Base-by-base conservation (phyloP, 2,888 invertebrate species). In the Rhamphomyia laevipes region DNA sequence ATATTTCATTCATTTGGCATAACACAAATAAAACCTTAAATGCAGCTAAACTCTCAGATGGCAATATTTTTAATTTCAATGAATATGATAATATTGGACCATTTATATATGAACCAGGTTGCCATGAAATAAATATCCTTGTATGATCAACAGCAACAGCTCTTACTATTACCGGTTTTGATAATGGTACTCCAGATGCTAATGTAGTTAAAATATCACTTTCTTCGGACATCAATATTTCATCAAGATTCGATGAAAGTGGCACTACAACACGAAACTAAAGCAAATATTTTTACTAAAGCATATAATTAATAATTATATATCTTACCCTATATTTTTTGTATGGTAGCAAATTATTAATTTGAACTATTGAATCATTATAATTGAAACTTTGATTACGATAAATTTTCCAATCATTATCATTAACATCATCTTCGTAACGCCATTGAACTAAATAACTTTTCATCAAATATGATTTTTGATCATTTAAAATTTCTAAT, bases 221-320 rank as follows among this genome's bases (percentile, higher is more conserved):
- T 13, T 85, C 79, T 10, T 81, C 78, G 0, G 88, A 86, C 55
- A 84, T 80, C 0, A 86, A 77, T 7, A 82, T 80, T 50, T 82
- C 79, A 2, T 78, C 77, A 53, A 77, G 76, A 52, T 80, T 78
- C 11, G 80, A 77, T 4, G 86, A 82, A 46, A 92, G 73, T 45
- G 87, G 77, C 58, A 90, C 76, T 41, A 88, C 87, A 50, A 93
- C 83, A 49, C 92, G 85, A 73, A 94, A 94, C 92, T 92, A 72
- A 38, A 43, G 13, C 9, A 17, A 46, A 44, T 16, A 31, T 23
- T 12, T 27, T 41, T n/a, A 13, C 45, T 42, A 27, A 44, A 50
- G 18, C 16, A 33, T 35, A 4, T 45, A 31, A 15, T 35, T 18
- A 37, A 38, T 35, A 15, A 10, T 30, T 6, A 12, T 13, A 27